Evolutionary conservation across 2,797 vertebrate species (phyloP).

Genomic region (Hyperoplus lanceolatus): DNA sequence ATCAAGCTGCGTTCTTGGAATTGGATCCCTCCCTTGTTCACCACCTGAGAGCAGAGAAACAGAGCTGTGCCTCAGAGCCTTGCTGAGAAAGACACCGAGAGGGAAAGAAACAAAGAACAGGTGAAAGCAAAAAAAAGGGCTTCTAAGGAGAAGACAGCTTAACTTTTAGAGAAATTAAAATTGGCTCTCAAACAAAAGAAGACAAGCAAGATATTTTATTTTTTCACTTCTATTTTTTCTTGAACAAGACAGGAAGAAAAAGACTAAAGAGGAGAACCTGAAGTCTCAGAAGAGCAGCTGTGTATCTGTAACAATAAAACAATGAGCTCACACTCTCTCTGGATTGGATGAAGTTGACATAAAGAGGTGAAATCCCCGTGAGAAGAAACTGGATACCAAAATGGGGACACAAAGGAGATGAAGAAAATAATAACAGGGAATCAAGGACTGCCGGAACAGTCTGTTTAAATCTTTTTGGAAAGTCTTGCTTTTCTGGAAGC

Average conservation of each 20-base stretch:
- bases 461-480: conserved; percentile 20
- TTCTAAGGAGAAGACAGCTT: conserved; percentile 20
- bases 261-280: conserved; percentile 45
- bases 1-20: conserved; percentile 73
- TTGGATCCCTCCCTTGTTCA: conserved; percentile 79
- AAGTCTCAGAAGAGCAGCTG: conserved; percentile 60
- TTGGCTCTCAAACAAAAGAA: conserved; percentile 21
- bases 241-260: conserved; percentile 13
- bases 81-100: conserved; percentile 41
- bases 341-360: conserved; percentile 66
- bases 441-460: conserved; percentile 25
- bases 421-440: conserved; percentile 43
- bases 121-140: conserved; percentile 51
- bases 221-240: background rate
- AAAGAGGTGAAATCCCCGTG: conserved; percentile 36
- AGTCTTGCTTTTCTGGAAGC: background rate
- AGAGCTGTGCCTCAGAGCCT: conserved; percentile 73
- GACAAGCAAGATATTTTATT: conserved; percentile 1
- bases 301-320: conserved; percentile 68
- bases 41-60: conserved; percentile 80
- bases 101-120: conserved; percentile 51
- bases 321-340: conserved; percentile 59
- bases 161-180: conserved; percentile 40
- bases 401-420: conserved; percentile 46
- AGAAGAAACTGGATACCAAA: conserved; percentile 52